Conservation (phyloP, 1,140 invertebrate genomes). For the Trichomalopsis sarcophagae region DNA sequence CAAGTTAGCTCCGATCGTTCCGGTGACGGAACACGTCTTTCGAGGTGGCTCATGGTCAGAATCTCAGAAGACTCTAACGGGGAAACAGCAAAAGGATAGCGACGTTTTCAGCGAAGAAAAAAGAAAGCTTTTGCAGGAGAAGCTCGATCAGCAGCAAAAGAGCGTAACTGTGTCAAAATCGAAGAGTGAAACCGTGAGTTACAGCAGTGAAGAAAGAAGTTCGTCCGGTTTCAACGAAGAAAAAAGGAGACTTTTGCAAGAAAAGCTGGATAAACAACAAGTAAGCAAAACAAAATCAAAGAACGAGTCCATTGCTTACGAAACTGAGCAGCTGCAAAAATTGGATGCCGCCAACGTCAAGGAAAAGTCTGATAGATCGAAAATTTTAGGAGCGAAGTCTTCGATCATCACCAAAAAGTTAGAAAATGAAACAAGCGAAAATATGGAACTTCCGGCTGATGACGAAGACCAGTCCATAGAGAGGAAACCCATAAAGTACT, state of each 20-base stretch:
- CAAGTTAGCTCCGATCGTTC: not conserved
- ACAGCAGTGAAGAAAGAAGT: too few species aligned
- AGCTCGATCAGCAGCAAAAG: too few species aligned
- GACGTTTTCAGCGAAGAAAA: too few species aligned
- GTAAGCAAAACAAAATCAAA: not conserved
- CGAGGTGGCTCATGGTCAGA: not conserved
- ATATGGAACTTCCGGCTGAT: not conserved
- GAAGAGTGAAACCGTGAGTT: not conserved
- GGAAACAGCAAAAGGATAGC: too few species aligned
- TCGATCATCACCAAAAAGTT: not conserved
- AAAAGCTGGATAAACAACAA: constrained; percentile 9
- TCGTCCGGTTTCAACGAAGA: not conserved
- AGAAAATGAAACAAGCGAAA: not conserved
- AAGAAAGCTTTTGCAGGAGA: too few species aligned
- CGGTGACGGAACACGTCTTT: constrained; percentile 11
- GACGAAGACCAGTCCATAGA: constrained; percentile 41
- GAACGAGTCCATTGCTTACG: not conserved
- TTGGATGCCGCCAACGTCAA: not conserved
- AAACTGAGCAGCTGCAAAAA: not conserved
- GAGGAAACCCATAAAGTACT: constrained; percentile 59
- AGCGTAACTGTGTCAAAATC: not conserved
- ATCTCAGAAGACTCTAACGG: not conserved
- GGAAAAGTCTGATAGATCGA: not conserved
- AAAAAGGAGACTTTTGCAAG: not conserved
- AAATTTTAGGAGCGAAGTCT: not conserved